Evolutionary conservation across 2,888 invertebrate genomes (phyloP).

Genomic region (Sphaerophoria taeniata): DNA sequence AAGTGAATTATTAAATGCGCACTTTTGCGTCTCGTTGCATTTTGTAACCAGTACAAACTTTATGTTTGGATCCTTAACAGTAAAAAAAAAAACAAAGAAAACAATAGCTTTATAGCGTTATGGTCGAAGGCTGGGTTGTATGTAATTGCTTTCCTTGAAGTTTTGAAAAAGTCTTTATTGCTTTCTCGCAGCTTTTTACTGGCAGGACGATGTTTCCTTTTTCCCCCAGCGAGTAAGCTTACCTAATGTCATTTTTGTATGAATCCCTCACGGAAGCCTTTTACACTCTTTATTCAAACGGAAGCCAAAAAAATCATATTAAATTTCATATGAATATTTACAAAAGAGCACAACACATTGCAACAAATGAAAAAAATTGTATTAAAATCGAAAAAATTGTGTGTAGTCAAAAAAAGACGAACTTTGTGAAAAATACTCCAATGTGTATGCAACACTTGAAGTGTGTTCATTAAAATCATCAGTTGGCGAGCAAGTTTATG

Average conservation of each 20-base stretch:
- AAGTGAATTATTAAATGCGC: slow-evolving; percentile 52
- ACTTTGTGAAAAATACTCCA: background rate
- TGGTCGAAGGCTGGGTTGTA: too few relatives aligned
- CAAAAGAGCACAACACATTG: slow-evolving; percentile 52
- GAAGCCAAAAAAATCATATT: background rate
- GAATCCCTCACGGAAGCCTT: background rate
- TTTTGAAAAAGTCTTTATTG: too few relatives aligned
- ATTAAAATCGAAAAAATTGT: slow-evolving; percentile 3
- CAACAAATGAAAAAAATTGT: slow-evolving; percentile 9
- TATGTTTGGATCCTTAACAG: too few relatives aligned
- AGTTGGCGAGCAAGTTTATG: slow-evolving; percentile 56
- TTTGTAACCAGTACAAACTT: background rate
- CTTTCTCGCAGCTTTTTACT: too few relatives aligned
- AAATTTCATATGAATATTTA: slow-evolving; percentile 64
- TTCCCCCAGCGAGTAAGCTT: too few relatives aligned
- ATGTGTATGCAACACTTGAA: slow-evolving; percentile 13
- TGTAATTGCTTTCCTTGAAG: too few relatives aligned
- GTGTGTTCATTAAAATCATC: slow-evolving; percentile 61
- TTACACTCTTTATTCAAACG: background rate
- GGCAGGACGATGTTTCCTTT: too few relatives aligned
- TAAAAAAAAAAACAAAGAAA: too few relatives aligned
- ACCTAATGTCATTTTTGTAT: too few relatives aligned
- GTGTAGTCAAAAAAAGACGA: background rate
- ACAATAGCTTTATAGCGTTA: background rate
- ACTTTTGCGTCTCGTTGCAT: slow-evolving; percentile 21